A percentile compares a stretch with the other conserved stretches of the same genome.
Conservation (phyloP, 2,888 invertebrate species). For the Ophioninae sp. region DNA sequence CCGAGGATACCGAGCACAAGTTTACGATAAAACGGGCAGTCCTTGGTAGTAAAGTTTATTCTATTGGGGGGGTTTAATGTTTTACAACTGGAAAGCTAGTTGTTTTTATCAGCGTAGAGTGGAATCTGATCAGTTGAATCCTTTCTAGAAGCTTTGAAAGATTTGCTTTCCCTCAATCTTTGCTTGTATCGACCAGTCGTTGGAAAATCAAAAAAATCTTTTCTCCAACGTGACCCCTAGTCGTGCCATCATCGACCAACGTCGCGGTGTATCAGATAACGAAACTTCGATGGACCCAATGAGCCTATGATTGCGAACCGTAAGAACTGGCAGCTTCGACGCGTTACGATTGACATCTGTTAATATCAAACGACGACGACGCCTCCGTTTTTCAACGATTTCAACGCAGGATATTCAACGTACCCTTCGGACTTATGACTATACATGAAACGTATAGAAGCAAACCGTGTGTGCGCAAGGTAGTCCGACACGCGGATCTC, state of each 20-base stretch:
- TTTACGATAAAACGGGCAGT: slow-evolving; percentile 8
- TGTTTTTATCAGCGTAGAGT: too few species aligned
- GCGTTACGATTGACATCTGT: not conserved
- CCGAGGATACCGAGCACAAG: not conserved
- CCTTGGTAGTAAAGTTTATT: not conserved
- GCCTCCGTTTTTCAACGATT: not conserved
- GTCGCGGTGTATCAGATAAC: not conserved
- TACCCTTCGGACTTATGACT: slow-evolving; percentile 3
- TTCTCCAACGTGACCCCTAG: not conserved
- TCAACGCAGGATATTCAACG: not conserved
- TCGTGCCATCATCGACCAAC: not conserved
- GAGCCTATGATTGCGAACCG: not conserved
- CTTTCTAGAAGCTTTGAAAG: too few species aligned
- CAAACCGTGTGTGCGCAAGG: not conserved
- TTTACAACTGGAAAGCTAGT: not conserved
- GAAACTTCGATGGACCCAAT: not conserved
- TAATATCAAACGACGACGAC: not conserved
- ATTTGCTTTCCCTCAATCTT: too few species aligned
- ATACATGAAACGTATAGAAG: not conserved
- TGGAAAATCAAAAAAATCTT: not conserved
- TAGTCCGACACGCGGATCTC: slow-evolving; percentile 66
- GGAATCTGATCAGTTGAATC: too few species aligned
- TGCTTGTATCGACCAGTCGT: too few species aligned
- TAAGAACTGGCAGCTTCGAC: not conserved
- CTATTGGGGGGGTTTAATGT: not conserved